Base-by-base conservation (phyloP, 2,113 vertebrate genomes). In the Leiothrix lutea region DNA sequence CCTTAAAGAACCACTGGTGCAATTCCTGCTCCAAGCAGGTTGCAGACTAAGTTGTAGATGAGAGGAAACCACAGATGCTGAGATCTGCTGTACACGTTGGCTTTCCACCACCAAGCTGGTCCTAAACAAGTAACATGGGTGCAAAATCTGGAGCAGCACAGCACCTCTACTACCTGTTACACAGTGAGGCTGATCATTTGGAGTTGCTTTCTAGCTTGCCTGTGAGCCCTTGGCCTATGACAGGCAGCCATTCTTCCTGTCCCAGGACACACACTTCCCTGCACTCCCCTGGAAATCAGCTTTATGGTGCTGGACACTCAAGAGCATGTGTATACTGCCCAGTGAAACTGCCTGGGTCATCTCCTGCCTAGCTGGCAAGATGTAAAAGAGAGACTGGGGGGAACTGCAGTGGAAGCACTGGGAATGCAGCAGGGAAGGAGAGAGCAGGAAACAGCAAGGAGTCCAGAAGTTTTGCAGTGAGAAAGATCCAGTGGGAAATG, bases 131-230 rank as follows among this genome's bases (percentile, higher is more conserved):
- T 3, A 66, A 56, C 13, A 31, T 7, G 42, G 22, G 56, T 14
- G 36, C 22, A 62, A 47, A 54, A 45, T 20, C 1, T 1, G 5
- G n/a, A 84, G 54, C 45, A 61, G 45, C 25, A 47, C 21, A 24
- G n/a, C 0, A 0, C 29, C 36, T 78, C 31, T 64, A 3, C 11
- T 11, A 4, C 0, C 0, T 47, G 22, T 40, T 92, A 57, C n/a
- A 40, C 74, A 74, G 60, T 1, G 0, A 70, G 56, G 50, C 23
- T 50, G 15, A 47, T 42, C 38, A 9, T 14, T 54, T 12, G 1
- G 44, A 82, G 35, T 6, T 79, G 61, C 15, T 60, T 80, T 90
- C 33, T 5, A 42, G 33, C 11, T 82, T 62, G 38, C 29, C 6
- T 3, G 11, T 26, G 58, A 93, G 72, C 54, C 72, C 71, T 29